Base-by-base conservation (phyloP, 2,113 vertebrate species). In the Phylloscopus whistleri region DNA sequence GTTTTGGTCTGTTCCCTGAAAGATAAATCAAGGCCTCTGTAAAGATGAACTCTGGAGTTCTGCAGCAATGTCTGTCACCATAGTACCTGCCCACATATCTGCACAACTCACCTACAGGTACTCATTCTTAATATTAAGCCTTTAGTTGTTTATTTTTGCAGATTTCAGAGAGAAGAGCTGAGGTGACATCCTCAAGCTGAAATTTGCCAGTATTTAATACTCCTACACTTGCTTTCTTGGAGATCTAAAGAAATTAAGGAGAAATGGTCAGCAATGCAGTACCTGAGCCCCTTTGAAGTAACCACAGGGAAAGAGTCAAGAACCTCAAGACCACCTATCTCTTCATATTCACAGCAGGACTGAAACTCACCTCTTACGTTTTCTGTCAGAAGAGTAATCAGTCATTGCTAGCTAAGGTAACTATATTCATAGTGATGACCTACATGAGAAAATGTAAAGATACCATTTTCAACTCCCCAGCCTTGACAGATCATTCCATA, bases 251-350 rank as follows among this genome's bases (percentile, higher is more conserved):
- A 46, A 44, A 39, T n/a, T 27, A 64, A 39, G 11, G 23, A 70
- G 11, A 89, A 91, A 75, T 2, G 1, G 30, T 51, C 24, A 81
- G 51, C 18, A 44, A 63, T 68, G 48, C 43, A 56, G 30, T 26
- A 7, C 28, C 44, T 52, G 31, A 91, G 51, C 13, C n/a, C 35
- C 44, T 87, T 24, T 75, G 53, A 93, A 78, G 46, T 51, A 68
- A 73, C 10, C 0, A 0, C 19, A 48, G 15, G 5, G 27, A 68
- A 86, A 21, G 13, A 68, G 23, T 9, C 23, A 60, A 78, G 28
- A 35, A 37, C 52, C 62, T 81, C 13, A 20, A 91, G 41, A 81
- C 46, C 8, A 53, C 39, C 52, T 48, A 51, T 20, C 37, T 24
- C 35, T 60, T 51, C 69, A 15, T 51, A 7, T 51, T 73, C 62